phyloP scores from a whole-genome alignment of 2,888 invertebrate genomes.

The Pristionchus fissidentatus region DNA sequence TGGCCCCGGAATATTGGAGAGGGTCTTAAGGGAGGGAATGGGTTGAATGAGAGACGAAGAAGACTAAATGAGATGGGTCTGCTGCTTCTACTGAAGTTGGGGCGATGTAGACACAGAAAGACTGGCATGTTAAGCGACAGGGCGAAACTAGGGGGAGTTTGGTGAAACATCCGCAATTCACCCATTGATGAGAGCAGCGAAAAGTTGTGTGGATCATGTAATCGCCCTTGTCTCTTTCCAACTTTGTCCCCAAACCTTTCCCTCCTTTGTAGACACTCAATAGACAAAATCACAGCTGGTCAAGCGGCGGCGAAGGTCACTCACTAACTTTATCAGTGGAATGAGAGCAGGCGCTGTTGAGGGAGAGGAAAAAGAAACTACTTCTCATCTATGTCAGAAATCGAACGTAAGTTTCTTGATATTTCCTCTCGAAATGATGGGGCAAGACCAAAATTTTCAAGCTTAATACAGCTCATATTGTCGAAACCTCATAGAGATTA shows the following conservation, averaged over 20 bases:
- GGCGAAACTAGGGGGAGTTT: not conserved
- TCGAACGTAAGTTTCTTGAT: no score
- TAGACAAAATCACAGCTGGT: slow-evolving; percentile 8
- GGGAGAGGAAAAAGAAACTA: not conserved
- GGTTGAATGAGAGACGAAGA: not conserved
- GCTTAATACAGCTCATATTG: no score
- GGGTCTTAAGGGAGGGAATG: no score
- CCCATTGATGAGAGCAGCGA: not conserved
- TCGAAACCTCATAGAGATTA: no score
- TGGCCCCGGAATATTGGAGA: no score
- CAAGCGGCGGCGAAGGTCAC: not conserved
- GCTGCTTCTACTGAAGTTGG: no score
- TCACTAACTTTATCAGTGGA: slow-evolving; percentile 12
- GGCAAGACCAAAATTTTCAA: no score
- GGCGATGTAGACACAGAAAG: no score
- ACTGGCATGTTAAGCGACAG: no score
- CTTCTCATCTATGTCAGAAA: no score
- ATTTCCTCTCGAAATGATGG: no score
- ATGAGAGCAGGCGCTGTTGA: not conserved
- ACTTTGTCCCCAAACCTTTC: not conserved
- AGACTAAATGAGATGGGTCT: not conserved
- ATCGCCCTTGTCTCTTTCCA: not conserved
- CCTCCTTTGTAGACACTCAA: not conserved
- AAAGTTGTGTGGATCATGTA: not conserved
- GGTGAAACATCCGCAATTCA: no score